Percentiles rank a stretch among this genome's conserved stretches.
Conservation (phyloP, 2,797 vertebrate genomes). For the Aythya fuligula region DNA sequence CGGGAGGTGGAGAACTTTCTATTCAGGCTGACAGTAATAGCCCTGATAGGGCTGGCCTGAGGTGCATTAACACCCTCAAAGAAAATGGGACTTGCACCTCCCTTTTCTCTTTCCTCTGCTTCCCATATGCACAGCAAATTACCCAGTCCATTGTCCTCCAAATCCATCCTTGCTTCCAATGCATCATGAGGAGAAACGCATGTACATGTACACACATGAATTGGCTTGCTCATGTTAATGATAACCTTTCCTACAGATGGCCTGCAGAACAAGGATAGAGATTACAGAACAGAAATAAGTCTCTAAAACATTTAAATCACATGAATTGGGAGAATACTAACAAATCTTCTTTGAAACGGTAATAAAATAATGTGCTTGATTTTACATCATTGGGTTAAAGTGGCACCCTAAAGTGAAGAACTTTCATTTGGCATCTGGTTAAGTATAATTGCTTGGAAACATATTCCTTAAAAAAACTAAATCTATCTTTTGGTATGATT, state of each 20-base stretch:
- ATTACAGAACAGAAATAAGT: constrained; percentile 5
- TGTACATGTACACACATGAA: background rate
- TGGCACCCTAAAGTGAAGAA: background rate
- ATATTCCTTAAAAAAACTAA: constrained; percentile 44
- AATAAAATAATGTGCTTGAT: background rate
- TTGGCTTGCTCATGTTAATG: background rate
- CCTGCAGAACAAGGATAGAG: background rate
- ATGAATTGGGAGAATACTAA: constrained; percentile 7
- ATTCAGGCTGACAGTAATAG: background rate
- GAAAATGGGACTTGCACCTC: background rate
- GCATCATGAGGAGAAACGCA: background rate
- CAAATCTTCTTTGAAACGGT: constrained; percentile 1
- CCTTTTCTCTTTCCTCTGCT: background rate
- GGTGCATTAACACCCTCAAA: background rate
- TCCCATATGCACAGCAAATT: background rate
- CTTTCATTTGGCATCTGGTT: constrained; percentile 39
- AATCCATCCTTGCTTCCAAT: background rate
- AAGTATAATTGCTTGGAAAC: constrained; percentile 40
- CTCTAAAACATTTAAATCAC: constrained; percentile 25
- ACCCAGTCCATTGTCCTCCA: background rate
- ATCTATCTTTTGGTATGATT: constrained; percentile 33
- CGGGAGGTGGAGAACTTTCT: background rate
- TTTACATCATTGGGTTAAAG: constrained; percentile 54
- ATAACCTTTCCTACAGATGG: background rate
- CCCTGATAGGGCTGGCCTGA: background rate